These are phyloP conservation scores for Hyposoter dolosus DNA, from an alignment of 2,888 invertebrate genomes.

Conservation along the genomic window DNA sequence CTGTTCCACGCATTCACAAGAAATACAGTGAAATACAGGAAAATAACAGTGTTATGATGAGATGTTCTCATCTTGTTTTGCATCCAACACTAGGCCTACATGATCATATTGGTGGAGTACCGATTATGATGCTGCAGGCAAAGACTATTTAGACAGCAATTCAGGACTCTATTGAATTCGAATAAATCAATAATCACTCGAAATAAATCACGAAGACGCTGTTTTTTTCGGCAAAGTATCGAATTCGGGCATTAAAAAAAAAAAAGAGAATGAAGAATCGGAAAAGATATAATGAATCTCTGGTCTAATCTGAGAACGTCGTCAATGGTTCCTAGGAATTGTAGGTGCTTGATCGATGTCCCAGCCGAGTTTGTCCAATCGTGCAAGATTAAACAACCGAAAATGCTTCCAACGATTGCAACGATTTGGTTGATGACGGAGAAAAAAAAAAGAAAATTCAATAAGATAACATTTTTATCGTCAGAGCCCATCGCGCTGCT, in stretches of 20 bases:
- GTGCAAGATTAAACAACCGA: conserved; percentile 1
- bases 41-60: background rate
- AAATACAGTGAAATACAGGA: no score
- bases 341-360: background rate
- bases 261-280: no score
- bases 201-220: background rate
- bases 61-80: background rate
- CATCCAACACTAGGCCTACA: background rate
- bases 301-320: background rate
- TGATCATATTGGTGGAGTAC: no score
- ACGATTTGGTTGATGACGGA: background rate
- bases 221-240: no score
- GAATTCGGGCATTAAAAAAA: no score
- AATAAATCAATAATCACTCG: background rate
- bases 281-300: background rate
- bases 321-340: background rate
- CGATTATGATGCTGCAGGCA: background rate
- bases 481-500: conserved; percentile 45
- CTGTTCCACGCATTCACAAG: background rate
- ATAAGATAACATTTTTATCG: conserved; percentile 2
- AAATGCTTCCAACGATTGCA: background rate
- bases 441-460: conserved; percentile 8
- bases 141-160: background rate
- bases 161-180: background rate
- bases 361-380: background rate